Evolutionary conservation across 1,140 invertebrate genomes (phyloP).

Genomic region (Drosophila arawakana): DNA sequence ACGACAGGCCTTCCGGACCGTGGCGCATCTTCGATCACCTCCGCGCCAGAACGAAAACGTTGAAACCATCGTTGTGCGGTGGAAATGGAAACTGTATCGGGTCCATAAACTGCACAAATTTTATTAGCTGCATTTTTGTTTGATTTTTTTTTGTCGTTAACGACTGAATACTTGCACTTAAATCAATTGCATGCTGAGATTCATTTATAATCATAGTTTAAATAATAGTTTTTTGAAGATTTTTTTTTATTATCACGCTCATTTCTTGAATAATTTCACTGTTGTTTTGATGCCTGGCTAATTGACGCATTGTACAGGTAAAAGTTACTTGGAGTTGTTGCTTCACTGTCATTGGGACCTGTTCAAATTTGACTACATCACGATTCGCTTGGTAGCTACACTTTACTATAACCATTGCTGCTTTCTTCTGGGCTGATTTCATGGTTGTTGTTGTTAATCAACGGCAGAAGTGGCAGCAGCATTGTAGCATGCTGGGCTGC

Average conservation of each 20-base stretch:
- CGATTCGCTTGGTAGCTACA: constrained; percentile 41
- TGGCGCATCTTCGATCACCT: too few relatives aligned
- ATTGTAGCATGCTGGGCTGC: constrained; percentile 33
- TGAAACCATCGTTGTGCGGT: too few relatives aligned
- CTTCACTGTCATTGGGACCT: constrained; percentile 34
- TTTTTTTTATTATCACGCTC: neutral
- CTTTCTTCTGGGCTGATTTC: constrained; percentile 38
- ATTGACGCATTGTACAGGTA: constrained; percentile 42
- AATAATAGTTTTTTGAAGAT: constrained; percentile 7
- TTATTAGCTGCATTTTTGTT: too few relatives aligned
- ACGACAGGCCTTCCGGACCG: too few relatives aligned
- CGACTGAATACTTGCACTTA: too few relatives aligned
- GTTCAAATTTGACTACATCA: constrained; percentile 52
- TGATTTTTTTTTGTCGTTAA: neutral
- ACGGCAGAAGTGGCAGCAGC: constrained; percentile 43
- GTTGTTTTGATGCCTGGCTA: constrained; percentile 2
- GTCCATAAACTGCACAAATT: too few relatives aligned
- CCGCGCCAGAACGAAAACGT: too few relatives aligned
- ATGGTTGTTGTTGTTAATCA: constrained; percentile 45
- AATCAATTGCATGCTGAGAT: too few relatives aligned
- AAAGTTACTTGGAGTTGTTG: constrained; percentile 23
- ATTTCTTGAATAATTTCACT: neutral
- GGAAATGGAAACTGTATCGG: too few relatives aligned
- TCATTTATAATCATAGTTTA: neutral
- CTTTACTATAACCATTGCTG: constrained; percentile 32